Evolutionary conservation across 1,140 invertebrate genomes (phyloP).

Genomic region (Stegodyphus dumicola): DNA sequence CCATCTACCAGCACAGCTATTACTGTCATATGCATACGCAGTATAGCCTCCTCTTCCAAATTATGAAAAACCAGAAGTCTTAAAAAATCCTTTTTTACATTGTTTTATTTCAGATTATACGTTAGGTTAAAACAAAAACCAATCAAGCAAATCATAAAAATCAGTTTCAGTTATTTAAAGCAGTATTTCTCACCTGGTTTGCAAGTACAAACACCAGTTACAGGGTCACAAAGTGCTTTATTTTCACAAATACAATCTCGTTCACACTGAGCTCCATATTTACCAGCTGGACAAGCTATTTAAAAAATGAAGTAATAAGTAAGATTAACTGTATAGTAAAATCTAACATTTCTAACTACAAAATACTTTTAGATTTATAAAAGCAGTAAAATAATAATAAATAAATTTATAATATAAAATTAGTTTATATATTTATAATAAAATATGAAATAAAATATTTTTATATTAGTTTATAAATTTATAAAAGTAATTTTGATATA

Average conservation of each 20-base stretch:
- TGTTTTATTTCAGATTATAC: no score
- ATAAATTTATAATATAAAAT: background rate
- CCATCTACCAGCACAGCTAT: no score
- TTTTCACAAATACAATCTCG: constrained; percentile 80
- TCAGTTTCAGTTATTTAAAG: background rate
- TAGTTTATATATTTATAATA: no score
- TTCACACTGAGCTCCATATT: constrained; percentile 79
- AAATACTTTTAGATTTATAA: background rate
- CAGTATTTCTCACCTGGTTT: constrained; percentile 55
- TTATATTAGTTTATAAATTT: no score
- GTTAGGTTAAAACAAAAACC: no score
- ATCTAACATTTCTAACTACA: background rate
- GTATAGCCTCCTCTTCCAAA: no score
- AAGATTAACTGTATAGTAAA: constrained; percentile 30
- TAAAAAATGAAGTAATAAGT: constrained; percentile 62
- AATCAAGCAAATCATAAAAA: no score
- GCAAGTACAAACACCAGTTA: constrained; percentile 71
- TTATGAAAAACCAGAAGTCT: no score
- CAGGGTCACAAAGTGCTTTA: constrained; percentile 80
- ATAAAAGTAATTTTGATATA: no score
- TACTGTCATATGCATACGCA: no score
- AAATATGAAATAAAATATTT: no score
- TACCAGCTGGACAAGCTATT: constrained; percentile 78
- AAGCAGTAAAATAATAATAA: background rate
- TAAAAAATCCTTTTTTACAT: no score